phyloP scores from a whole-genome alignment of 2,113 vertebrate species.

The Nycticryphes semicollaris region DNA sequence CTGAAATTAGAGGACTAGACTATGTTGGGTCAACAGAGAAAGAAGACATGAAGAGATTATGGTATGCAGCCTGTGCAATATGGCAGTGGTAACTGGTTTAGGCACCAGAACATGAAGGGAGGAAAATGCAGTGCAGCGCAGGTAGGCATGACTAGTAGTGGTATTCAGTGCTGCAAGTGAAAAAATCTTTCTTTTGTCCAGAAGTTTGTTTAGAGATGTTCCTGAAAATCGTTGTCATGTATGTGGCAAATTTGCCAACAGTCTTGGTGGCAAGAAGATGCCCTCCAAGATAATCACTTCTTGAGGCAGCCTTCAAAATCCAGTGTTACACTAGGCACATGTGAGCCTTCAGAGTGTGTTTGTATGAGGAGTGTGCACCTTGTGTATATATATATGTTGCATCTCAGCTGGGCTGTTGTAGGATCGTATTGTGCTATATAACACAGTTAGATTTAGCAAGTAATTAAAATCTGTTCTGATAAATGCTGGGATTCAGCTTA shows the following conservation, averaged over 20 bases:
- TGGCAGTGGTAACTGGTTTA: background rate
- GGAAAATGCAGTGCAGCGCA: background rate
- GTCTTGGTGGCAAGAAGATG: background rate
- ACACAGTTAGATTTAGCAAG: background rate
- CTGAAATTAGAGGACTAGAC: background rate
- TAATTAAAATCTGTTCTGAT: background rate
- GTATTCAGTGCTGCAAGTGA: background rate
- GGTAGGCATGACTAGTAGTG: background rate
- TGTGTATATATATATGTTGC: background rate
- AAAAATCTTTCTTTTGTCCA: background rate
- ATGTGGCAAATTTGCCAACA: background rate
- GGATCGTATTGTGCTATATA: background rate
- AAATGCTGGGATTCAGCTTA: background rate
- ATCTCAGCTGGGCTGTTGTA: background rate
- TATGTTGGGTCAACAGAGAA: background rate
- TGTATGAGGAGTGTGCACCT: background rate
- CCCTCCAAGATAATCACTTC: background rate
- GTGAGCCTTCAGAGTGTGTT: background rate
- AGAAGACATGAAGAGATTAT: background rate
- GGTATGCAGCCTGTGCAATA: background rate
- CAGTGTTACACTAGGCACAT: background rate
- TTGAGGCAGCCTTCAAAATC: background rate
- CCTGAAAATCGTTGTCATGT: background rate
- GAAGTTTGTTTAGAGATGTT: background rate
- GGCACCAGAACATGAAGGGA: background rate